Base-by-base conservation (phyloP, 30 jellyfish, hydroid and myxozoan genomes). In the Hydractinia echinata region DNA sequence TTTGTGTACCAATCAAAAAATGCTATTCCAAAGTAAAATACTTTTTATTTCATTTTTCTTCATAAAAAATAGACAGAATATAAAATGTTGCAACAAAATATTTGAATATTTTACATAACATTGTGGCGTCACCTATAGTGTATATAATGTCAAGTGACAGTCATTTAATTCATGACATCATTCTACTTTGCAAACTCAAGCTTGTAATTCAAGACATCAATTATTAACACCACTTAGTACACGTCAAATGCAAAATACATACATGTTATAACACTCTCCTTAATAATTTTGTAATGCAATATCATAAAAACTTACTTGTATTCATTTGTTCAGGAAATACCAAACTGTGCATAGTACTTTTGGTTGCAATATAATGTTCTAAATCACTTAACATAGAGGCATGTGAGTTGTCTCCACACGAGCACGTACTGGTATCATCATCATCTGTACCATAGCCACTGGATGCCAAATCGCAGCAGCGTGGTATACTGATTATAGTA, bases 291-390 rank as follows among this genome's bases (percentile, higher is more conserved):
- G 74, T 6, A 51, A 13, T 6, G 39, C 4, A 64, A 64, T 64
- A n/a, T 64, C 8, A n/a, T 8, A 64, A 64, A n/a, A 51, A 64
- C 97, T 21, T 92, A 92, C 98, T 83, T 71, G 83, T 89, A 80
- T 92, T 92, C 58, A 92, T 87, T 18, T 88, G 85, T 19, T 86
- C 96, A 16, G 98, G 98, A 15, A 77, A 15, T 19, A 92, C 96
- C 61, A 79, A 54, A 58, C 83, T 87, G 50, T 83, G 61, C 50
- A 92, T 84, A n/a, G 84, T 79, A 10, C 66, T 76, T 61, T 88
- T 72, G 54, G 84, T 91, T 5, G 96, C 98, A n/a, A 92, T 79
- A 7, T 84, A 66, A 68, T 89, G 83, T n/a, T 92, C 98, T 51
- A 81, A 79, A 67, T 92, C 98, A 76, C 95, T 79, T 1, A 81